Conservation (phyloP, 2,113 vertebrate species). For the Phodopus roborovskii region DNA sequence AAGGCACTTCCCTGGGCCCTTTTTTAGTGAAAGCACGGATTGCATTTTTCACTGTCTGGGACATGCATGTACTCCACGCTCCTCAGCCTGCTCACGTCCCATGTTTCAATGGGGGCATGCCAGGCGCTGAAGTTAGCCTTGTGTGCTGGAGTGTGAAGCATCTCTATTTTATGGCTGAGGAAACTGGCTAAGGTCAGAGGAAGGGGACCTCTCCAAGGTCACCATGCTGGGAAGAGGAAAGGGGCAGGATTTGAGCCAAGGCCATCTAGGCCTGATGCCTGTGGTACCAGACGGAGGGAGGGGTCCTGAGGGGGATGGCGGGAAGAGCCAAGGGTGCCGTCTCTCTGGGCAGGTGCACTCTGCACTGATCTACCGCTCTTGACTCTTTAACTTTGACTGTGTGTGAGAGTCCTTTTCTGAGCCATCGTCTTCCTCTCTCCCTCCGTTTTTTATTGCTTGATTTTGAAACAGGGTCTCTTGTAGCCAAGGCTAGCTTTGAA, state of each 20-base stretch:
- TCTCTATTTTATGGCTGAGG: background rate
- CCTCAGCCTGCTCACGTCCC: background rate
- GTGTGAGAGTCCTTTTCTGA: background rate
- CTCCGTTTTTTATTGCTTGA: background rate
- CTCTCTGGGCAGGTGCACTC: background rate
- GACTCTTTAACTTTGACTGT: background rate
- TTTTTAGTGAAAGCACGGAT: background rate
- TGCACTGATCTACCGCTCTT: background rate
- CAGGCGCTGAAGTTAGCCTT: rapidly evolving
- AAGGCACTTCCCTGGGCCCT: background rate
- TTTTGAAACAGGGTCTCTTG: background rate
- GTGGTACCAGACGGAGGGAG: background rate
- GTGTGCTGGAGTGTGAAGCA: rapidly evolving
- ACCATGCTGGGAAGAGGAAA: background rate
- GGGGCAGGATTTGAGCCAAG: background rate
- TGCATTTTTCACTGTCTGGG: background rate
- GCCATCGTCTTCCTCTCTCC: background rate
- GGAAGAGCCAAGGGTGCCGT: background rate
- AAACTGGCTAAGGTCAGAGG: background rate
- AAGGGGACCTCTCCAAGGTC: background rate
- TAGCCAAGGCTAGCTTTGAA: background rate
- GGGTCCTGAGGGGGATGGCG: background rate
- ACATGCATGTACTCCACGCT: rapidly evolving
- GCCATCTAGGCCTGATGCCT: background rate
- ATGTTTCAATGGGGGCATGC: rapidly evolving